These are phyloP conservation scores for Eriocheir sinensis DNA, from an alignment of 1,140 invertebrate species.

Conservation along the genomic window DNA sequence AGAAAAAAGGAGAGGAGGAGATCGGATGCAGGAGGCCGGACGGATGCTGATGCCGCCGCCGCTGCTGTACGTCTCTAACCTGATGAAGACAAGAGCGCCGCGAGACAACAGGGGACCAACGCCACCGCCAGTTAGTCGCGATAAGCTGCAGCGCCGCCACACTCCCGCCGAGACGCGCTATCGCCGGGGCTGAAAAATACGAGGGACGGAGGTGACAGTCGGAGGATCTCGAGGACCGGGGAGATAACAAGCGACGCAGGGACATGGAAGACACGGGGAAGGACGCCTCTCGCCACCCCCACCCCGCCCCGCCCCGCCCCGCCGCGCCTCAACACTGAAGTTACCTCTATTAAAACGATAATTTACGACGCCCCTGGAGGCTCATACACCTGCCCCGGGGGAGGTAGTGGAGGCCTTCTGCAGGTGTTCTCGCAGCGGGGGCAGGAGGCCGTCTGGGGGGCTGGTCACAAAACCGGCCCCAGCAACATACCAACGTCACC, in stretches of 20 bases:
- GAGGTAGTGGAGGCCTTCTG: neutral
- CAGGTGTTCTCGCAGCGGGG: neutral
- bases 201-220: constrained; percentile 19
- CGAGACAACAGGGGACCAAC: neutral
- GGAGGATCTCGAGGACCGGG: neutral
- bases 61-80: too few relatives aligned
- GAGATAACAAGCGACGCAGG: neutral
- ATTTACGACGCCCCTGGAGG: neutral
- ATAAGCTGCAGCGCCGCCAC: neutral
- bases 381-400: neutral
- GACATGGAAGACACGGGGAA: neutral
- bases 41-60: too few relatives aligned
- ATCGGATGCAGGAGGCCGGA: too few relatives aligned
- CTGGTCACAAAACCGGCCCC: constrained; percentile 51
- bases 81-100: neutral
- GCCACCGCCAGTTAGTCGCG: neutral
- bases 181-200: neutral
- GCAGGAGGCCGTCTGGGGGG: neutral
- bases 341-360: constrained; percentile 8
- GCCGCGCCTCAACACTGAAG: neutral
- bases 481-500: constrained; percentile 61
- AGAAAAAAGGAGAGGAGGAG: neutral
- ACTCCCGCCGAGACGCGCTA: neutral
- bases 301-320: neutral
- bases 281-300: too few relatives aligned